Base-by-base conservation (phyloP, 2,113 vertebrate genomes). In the Alosa alosa region DNA sequence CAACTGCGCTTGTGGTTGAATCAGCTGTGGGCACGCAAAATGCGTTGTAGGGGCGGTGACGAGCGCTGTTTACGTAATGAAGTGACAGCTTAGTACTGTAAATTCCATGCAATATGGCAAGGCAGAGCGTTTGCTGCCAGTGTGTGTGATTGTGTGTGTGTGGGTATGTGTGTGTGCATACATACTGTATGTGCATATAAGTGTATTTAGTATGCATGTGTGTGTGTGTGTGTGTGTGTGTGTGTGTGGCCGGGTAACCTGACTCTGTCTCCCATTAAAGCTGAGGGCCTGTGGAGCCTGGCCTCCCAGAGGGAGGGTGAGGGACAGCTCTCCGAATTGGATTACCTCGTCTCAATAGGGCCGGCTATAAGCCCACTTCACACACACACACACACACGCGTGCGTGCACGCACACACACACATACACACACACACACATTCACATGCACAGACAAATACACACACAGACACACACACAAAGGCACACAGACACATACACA, bases 271-370 rank as follows among this genome's bases (percentile, higher is more conserved):
- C 15, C 17, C 18, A 57, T 57, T 57, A 57, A 57, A 57, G 55
- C 17, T 2, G 55, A 20, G 55, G 55, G 18, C 55, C 18, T 6
- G 55, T 22, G 55, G 55, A 60, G 55, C 55, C 55, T 0, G 20
- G 55, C 20, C 18, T 60, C 55, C 55, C 55, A 60, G 20, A 6
- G 55, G 52, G 52, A 22, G 20, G 20, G 75, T 50, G 83, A 86
- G 68, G 50, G 68, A 84, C 86, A 81, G 86, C 82, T 85, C 86
- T 81, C 64, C 60, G 86, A 87, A 64, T 89, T 81, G 84, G 88
- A 87, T 89, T 89, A 86, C 86, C 1, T 15, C 8, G 18, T 85
- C 41, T 89, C 78, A 89, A 87, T 86, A n/a, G n/a, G 45, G 84
- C 31, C 68, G 55, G 81, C 87, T 89, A 60, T n/a, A 49, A 46